phyloP scores from a whole-genome alignment of 2,888 invertebrate genomes.

The Melinaea marsaeus region DNA sequence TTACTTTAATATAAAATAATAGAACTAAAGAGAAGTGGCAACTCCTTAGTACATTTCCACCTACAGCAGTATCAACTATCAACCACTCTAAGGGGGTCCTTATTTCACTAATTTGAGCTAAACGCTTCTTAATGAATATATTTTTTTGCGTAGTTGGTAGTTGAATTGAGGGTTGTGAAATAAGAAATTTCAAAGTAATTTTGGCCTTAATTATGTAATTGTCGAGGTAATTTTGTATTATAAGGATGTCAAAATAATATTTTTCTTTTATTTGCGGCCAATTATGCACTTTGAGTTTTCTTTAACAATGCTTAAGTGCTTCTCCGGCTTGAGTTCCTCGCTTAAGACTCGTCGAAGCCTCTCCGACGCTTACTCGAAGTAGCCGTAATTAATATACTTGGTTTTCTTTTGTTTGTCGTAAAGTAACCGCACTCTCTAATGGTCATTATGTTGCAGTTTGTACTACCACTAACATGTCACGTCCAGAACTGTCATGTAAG shows the following conservation, averaged over 20 bases:
- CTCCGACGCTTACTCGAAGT: slow-evolving; percentile 72
- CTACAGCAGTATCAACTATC: slow-evolving; percentile 70
- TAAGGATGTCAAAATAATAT: slow-evolving; percentile 19
- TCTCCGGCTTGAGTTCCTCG: slow-evolving; percentile 74
- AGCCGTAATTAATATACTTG: slow-evolving; percentile 72
- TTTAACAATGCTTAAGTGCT: slow-evolving; percentile 66
- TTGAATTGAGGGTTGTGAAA: slow-evolving; percentile 70
- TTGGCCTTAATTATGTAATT: slow-evolving; percentile 15
- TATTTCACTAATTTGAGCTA: slow-evolving; percentile 52
- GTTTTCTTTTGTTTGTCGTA: slow-evolving; percentile 77
- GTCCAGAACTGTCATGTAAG: slow-evolving; percentile 78
- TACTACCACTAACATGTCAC: slow-evolving; percentile 79
- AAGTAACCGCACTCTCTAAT: slow-evolving; percentile 78
- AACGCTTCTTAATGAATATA: slow-evolving; percentile 50
- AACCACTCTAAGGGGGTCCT: slow-evolving; percentile 69
- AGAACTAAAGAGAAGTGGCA: slow-evolving; percentile 37
- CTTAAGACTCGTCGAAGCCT: slow-evolving; percentile 72
- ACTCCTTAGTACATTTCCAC: slow-evolving; percentile 62
- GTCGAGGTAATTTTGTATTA: slow-evolving; percentile 3
- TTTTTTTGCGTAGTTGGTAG: slow-evolving; percentile 69
- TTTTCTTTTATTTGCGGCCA: slow-evolving; percentile 31
- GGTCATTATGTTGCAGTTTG: slow-evolving; percentile 79
- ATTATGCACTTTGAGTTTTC: slow-evolving; percentile 61
- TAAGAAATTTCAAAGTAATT: slow-evolving; percentile 62
- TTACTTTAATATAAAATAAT: background rate